phyloP scores from a whole-genome alignment of 2,888 invertebrate species.

The Ecliptopera silaceata region DNA sequence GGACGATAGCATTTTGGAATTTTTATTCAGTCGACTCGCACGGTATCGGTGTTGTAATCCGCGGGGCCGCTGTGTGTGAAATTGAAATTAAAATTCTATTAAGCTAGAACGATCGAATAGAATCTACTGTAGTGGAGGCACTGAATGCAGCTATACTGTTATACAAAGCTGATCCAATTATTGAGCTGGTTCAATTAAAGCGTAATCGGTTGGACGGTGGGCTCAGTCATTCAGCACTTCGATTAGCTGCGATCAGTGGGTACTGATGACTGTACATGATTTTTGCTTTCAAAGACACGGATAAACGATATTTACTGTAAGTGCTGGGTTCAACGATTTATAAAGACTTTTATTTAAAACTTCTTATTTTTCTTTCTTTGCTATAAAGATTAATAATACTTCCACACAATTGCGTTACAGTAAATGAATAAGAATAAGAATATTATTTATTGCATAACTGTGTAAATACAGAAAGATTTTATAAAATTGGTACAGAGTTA shows the following conservation, averaged over 20 bases:
- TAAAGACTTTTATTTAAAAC: too few species aligned
- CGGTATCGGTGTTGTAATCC: slow-evolving; percentile 63
- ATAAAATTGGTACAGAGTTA: too few species aligned
- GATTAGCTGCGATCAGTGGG: slow-evolving; percentile 26
- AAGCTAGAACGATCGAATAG: slow-evolving; percentile 55
- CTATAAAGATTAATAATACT: too few species aligned
- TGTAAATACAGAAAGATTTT: too few species aligned
- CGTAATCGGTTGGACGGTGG: slow-evolving; percentile 33
- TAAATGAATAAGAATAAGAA: too few species aligned
- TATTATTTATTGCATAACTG: too few species aligned
- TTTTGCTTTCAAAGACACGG: slow-evolving; percentile 14
- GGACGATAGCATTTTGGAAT: slow-evolving; percentile 61
- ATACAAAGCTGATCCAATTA: slow-evolving; percentile 31
- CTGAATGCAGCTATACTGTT: slow-evolving; percentile 29
- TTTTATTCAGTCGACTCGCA: slow-evolving; percentile 52
- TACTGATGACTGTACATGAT: slow-evolving; percentile 25
- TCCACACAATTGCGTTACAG: too few species aligned
- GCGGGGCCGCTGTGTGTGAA: slow-evolving; percentile 68
- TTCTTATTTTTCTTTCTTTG: too few species aligned
- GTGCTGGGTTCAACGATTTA: too few species aligned
- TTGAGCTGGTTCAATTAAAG: slow-evolving; percentile 35
- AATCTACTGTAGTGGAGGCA: background rate
- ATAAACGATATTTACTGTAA: too few species aligned
- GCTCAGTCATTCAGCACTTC: slow-evolving; percentile 29
- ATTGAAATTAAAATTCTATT: slow-evolving; percentile 80